Conservation (phyloP, 2,113 vertebrate genomes). For the Harpagus bidentatus region DNA sequence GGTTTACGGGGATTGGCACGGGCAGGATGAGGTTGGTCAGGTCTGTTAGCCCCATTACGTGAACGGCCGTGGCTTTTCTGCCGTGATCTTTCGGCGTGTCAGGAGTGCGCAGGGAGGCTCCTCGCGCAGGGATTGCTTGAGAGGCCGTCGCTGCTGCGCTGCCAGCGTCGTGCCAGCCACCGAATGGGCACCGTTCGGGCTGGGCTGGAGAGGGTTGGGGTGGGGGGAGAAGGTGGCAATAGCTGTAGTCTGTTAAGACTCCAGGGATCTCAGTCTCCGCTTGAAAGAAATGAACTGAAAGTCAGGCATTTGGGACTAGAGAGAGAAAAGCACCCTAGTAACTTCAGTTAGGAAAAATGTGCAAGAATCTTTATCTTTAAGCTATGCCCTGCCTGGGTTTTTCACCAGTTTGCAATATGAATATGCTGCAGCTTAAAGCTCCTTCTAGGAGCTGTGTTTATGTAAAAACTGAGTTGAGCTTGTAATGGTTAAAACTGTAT, state of each 20-base stretch:
- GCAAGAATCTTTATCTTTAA: conserved; percentile 36
- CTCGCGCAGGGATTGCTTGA: accelerated
- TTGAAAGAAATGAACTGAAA: neutral
- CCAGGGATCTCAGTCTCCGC: neutral
- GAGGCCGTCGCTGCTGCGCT: neutral
- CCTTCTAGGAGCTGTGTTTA: conserved; percentile 56
- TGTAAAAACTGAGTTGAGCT: conserved; percentile 74
- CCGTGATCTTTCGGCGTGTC: neutral
- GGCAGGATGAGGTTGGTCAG: neutral
- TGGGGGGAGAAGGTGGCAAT: neutral
- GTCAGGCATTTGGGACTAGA: neutral
- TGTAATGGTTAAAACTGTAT: conserved; percentile 76
- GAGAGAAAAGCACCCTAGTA: neutral
- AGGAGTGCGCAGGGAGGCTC: neutral
- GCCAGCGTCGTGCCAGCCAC: neutral
- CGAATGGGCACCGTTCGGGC: neutral
- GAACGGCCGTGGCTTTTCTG: neutral
- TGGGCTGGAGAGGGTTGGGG: neutral
- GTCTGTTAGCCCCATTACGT: neutral
- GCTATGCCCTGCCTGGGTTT: conserved; percentile 1
- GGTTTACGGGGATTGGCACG: conserved; percentile 33
- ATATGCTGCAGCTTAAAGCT: conserved; percentile 68
- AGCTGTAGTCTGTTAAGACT: neutral
- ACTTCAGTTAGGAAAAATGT: neutral
- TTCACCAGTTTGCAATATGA: conserved; percentile 54